Base-by-base conservation (phyloP, 2,113 vertebrate species). In the Proterorhinus semilunaris region DNA sequence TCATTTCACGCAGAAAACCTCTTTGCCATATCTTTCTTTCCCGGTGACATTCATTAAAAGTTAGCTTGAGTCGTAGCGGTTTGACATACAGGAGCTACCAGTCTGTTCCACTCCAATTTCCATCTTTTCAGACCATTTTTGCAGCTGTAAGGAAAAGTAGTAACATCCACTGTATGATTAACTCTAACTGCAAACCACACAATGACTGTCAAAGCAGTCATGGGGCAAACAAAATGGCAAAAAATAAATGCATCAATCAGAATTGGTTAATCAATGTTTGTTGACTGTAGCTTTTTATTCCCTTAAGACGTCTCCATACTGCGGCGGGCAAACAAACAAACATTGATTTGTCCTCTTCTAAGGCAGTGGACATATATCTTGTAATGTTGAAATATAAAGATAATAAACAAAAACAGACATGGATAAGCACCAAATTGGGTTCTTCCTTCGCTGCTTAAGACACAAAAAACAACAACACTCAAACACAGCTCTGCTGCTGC, bases 21-120 rank as follows among this genome's bases (percentile, higher is more conserved):
- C 67, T 67, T 53, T 1, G 15, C 7, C 59, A 64, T 70, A 53
- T 48, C 71, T 64, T 69, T 59, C 62, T 69, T 55, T 52, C 3
- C 4, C 21, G 16, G 55, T 69, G 71, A 82, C 80, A 78, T 81
- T 84, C 79, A 87, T 85, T 86, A 76, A 83, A 88, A 78, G 66
- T 83, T 82, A 81, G 61, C 59, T 76, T 58, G 51, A 82, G 70
- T 66, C 10, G n/a, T 63, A 58, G 58, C 53, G 65, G 59, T 57
- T 21, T 68, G 74, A 80, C 69, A 78, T 54, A 63, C 48, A 68
- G 36, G 57, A 58, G 55, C 55, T 58, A 65, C 11, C 61, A 65
- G 51, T 46, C 62, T 52, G 65, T 74, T 75, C 65, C 59, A 49
- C 46, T 68, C 49, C 51, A 74, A 69, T 83, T 82, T 81, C 61